Conservation (phyloP, 2,113 vertebrate genomes). For the Forbesichthys agassizii region DNA sequence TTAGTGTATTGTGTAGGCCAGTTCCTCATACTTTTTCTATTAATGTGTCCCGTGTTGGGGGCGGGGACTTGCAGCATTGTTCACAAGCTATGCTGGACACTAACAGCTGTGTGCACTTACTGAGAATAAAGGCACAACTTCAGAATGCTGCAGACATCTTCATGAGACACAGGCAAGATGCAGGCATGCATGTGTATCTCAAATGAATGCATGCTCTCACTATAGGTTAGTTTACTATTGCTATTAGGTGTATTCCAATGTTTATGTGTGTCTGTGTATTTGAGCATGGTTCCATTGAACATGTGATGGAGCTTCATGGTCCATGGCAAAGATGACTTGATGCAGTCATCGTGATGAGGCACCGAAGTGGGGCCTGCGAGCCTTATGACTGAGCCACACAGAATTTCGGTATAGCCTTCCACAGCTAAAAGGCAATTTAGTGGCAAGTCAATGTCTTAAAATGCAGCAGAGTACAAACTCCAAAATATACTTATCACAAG, state of each 20-base stretch:
- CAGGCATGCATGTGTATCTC: constrained; percentile 19
- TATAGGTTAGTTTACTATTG: constrained; percentile 17
- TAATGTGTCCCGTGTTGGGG: constrained; percentile 68
- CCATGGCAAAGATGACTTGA: too few species aligned
- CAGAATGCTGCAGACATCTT: not conserved
- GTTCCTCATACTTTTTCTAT: constrained; percentile 59
- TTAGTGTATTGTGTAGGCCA: constrained; percentile 47
- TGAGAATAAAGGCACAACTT: constrained; percentile 48
- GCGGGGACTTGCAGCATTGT: constrained; percentile 72
- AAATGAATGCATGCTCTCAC: not conserved
- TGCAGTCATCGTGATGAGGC: constrained; percentile 43
- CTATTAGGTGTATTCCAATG: not conserved
- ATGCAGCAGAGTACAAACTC: not conserved
- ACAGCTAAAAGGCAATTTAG: constrained; percentile 11
- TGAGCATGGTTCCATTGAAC: constrained; percentile 54
- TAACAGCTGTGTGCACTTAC: constrained; percentile 70
- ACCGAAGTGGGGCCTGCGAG: constrained; percentile 25
- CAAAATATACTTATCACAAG: too few species aligned
- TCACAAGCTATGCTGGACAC: constrained; percentile 52
- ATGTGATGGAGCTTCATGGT: constrained; percentile 3
- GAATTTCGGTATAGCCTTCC: not conserved
- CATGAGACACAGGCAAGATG: constrained; percentile 8
- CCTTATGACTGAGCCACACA: constrained; percentile 22
- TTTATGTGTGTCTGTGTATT: constrained; percentile 52
- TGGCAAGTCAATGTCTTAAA: constrained; percentile 8